These are phyloP conservation scores for Jaculus jaculus DNA, from an alignment of 2,113 vertebrate genomes.

Conservation along the genomic window DNA sequence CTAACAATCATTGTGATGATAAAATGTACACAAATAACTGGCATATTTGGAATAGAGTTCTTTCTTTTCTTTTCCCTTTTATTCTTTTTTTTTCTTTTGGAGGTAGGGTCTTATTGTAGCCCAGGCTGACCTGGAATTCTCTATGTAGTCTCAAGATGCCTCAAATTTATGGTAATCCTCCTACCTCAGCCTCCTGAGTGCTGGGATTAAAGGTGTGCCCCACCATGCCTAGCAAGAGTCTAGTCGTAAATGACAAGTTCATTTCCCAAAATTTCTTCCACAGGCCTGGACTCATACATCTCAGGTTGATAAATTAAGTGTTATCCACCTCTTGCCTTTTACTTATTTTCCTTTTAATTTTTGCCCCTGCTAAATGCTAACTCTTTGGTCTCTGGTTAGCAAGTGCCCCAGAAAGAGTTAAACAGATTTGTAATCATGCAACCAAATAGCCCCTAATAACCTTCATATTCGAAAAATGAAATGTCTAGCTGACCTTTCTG, in stretches of 20 bases:
- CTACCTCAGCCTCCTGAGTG: no score
- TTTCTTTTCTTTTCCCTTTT: no score
- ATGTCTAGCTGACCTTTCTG: not conserved
- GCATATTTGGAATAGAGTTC: not conserved
- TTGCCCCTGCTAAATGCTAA: not conserved
- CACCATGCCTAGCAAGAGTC: no score
- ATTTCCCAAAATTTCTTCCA: not conserved
- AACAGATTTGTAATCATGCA: not conserved
- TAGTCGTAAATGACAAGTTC: not conserved
- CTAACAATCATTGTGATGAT: not conserved
- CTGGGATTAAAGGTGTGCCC: no score
- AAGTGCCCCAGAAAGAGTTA: not conserved
- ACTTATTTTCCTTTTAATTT: not conserved
- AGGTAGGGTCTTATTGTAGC: no score
- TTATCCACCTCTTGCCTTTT: not conserved
- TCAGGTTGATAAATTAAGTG: not conserved
- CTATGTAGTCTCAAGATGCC: no score
- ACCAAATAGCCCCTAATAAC: slow-evolving; percentile 13
- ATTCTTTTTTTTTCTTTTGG: no score
- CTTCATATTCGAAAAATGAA: not conserved
- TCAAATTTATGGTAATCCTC: no score
- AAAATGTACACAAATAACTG: not conserved
- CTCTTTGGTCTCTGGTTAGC: not conserved
- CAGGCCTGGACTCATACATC: not conserved
- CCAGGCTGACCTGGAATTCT: no score